These are phyloP conservation scores for Sitta europaea DNA, from an alignment of 2,113 vertebrate genomes.

Conservation along the genomic window DNA sequence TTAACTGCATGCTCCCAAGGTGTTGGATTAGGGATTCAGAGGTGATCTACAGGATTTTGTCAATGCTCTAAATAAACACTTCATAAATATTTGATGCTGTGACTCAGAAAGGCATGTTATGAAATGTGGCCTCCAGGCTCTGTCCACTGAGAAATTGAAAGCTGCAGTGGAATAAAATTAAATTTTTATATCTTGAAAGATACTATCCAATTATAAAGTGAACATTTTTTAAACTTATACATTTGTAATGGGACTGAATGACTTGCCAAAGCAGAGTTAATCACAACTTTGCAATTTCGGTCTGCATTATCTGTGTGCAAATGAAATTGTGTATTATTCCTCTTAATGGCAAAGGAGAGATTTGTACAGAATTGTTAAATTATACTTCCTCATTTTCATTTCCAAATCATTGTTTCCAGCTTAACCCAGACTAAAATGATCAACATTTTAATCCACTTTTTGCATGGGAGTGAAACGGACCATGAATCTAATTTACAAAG, in stretches of 20 bases:
- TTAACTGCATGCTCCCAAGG: conserved; percentile 13
- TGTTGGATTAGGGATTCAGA: conserved; percentile 45
- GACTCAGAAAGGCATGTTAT: conserved; percentile 51
- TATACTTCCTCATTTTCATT: conserved; percentile 53
- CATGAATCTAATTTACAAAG: conserved; percentile 66
- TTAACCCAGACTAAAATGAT: conserved; percentile 57
- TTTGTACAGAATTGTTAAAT: conserved; percentile 58
- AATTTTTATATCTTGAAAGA: conserved; percentile 67
- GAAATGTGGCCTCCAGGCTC: conserved; percentile 65
- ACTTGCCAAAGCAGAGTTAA: conserved; percentile 59
- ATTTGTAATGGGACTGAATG: conserved; percentile 58
- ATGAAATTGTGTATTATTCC: conserved; percentile 56
- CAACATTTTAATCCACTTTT: conserved; percentile 68
- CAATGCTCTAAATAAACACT: conserved; percentile 71
- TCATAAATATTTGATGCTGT: conserved; percentile 68
- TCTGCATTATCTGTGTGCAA: conserved; percentile 43
- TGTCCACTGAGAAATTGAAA: conserved; percentile 69
- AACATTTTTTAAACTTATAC: conserved; percentile 61
- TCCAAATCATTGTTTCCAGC: conserved; percentile 55
- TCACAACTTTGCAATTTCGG: conserved; percentile 55
- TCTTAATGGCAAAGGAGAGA: conserved; percentile 42
- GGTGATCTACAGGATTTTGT: conserved; percentile 63
- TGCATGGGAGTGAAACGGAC: conserved; percentile 55
- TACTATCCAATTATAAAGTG: conserved; percentile 69
- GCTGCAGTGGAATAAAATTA: conserved; percentile 65